Evolutionary conservation across 1,140 invertebrate genomes (phyloP), one percentile per base, ranked within the genome.

Genomic region (Hyphantria cunea): DNA sequence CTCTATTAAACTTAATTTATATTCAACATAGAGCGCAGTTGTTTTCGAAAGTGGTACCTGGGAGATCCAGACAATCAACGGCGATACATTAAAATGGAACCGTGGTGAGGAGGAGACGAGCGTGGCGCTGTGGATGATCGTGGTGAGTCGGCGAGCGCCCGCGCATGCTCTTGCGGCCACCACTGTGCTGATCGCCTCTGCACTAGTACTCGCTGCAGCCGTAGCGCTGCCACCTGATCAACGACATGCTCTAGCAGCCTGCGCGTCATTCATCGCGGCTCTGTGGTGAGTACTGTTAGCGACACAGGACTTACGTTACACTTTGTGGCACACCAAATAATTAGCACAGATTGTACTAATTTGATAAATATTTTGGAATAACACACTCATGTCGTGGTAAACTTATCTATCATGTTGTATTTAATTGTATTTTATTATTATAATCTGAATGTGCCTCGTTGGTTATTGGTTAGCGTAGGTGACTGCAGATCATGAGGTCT

Each of bases 31-130:
- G 6, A 13, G 11, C 11, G 59, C 66, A 3, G 64, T 72, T 4
- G 70, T 83, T 13, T 82, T 81, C 59, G 82, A 84, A 56, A 67
- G 78, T 0, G 78, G 81, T 0, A 52, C 70, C 0, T 88, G 85
- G 85, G 76, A 86, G 70, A 60, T 86, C 39, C 4, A 71, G 48
- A 42, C 66, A 17, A 56, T 81, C 37, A 12, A 47, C 12, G 60
- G 72, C 7, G 45, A 53, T 10, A 10, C 42, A 62, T 11, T 10
- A 39, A 53, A 14, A 12, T 74, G 70, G 69, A 14, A 47, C 32
- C 55, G 65, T 33, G 66, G 58, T 39, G 68, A 65, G 15, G 61
- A 41, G 41, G 62, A 60, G 31, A 63, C 60, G 44, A 67, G 55
- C 50, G 66, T 77, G 60, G 58, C 68, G 32, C 7, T 56, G 63